A percentile compares a stretch with the other conserved stretches of the same genome.
Conservation (phyloP, 2,888 invertebrate species). For the Pyralis farinalis region DNA sequence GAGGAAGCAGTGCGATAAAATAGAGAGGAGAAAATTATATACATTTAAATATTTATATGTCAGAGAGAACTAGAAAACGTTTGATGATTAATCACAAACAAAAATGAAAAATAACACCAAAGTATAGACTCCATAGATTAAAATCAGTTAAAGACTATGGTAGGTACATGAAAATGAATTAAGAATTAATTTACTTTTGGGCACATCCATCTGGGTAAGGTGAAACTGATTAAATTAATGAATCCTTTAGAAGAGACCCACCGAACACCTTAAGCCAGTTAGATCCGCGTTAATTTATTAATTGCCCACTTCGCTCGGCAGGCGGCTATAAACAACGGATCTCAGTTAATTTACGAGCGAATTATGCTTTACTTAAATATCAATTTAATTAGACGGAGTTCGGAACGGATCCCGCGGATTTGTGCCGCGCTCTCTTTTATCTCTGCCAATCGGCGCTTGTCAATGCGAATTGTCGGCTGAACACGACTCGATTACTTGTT, state of each 20-base stretch:
- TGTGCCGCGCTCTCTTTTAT: constrained; percentile 55
- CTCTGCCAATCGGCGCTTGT: constrained; percentile 55
- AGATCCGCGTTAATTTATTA: constrained; percentile 77
- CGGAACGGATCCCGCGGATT: constrained; percentile 61
- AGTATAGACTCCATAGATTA: too few species aligned
- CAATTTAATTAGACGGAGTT: constrained; percentile 79
- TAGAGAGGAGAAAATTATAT: too few species aligned
- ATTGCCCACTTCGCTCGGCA: constrained; percentile 68
- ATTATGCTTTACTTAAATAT: constrained; percentile 81
- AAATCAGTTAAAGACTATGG: background rate
- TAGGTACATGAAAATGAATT: background rate
- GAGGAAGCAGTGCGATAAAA: too few species aligned
- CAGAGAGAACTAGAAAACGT: too few species aligned
- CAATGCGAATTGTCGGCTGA: constrained; percentile 23
- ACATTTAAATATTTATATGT: too few species aligned
- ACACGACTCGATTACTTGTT: constrained; percentile 9
- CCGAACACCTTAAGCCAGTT: constrained; percentile 66
- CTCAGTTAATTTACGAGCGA: constrained; percentile 79
- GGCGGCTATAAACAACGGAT: constrained; percentile 75
- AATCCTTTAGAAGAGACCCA: constrained; percentile 57
- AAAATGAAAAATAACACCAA: too few species aligned
- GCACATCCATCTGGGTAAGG: constrained; percentile 25
- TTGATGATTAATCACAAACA: too few species aligned
- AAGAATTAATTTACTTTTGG: constrained; percentile 1
- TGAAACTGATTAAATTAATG: constrained; percentile 69